Base-by-base conservation (phyloP, 2,797 vertebrate species). In the Heliangelus exortis region DNA sequence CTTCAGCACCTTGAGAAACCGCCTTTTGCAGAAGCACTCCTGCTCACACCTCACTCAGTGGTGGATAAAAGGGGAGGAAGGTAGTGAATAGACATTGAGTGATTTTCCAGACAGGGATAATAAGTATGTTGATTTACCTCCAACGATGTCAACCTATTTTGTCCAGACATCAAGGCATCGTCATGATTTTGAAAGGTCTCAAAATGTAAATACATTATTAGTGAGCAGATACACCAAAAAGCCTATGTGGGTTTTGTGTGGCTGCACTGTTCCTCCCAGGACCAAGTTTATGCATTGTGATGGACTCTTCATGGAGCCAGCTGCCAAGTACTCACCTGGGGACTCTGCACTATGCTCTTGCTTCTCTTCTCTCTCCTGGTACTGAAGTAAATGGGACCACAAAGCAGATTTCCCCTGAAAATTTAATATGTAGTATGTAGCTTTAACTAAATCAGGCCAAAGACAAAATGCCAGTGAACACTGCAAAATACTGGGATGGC, bases 381-480 rank as follows among this genome's bases (percentile, higher is more conserved):
- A 99, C 80, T 99, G 99, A 91, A 99, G 98, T 95, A 99, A 97
- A 98, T 99, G 99, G 59, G 99, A 99, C 99, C 99, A 99, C 92
- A 99, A 97, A 41, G 99, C 99, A 7, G 99, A 99, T 84, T 99
- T 99, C 10, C 99, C 99, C 99, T 99, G 97, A 73, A 95, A 97
- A 90, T 11, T 45, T 34, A 94, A 81, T 20, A 84, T 0, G 75
- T 2, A 90, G n/a, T 36, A 75, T 0, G 0, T 14, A 34, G 5
- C 26, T 84, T 88, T 85, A 86, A 93, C 91, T 67, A 93, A 72
- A 79, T 22, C 57, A 58, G 28, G 41, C 57, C 25, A 72, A 91
- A 92, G 21, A 78, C 33, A 80, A 72, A 29, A 84, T 20, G 31
- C 18, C 31, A 87, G 12, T 28, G 55, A 91, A 90, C 17, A 61